Evolutionary conservation across 2,888 invertebrate species (phyloP).

Genomic region (Hemicrepidius hirtus): DNA sequence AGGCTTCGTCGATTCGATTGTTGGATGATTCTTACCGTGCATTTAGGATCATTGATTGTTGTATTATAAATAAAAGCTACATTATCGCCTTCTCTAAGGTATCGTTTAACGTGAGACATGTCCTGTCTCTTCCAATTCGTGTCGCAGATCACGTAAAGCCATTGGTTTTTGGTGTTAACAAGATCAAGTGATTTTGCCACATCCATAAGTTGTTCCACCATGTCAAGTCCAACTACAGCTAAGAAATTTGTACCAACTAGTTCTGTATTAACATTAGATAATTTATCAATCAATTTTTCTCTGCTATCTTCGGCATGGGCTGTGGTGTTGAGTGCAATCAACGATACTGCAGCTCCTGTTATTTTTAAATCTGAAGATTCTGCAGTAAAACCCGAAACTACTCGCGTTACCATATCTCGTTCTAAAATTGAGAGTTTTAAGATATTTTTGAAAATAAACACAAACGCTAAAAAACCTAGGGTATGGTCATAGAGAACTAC

Average conservation of each 20-base stretch:
- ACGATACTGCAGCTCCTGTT: slow-evolving; percentile 64
- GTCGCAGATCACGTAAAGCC: slow-evolving; percentile 86
- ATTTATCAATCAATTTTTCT: slow-evolving; percentile 62
- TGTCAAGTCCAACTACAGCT: slow-evolving; percentile 78
- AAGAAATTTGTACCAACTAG: slow-evolving; percentile 73
- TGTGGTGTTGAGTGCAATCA: slow-evolving; percentile 64
- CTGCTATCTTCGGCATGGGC: slow-evolving; percentile 60
- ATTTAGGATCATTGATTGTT: slow-evolving; percentile 73
- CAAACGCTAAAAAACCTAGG: slow-evolving; percentile 73
- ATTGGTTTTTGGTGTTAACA: slow-evolving; percentile 84
- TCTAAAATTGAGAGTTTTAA: slow-evolving; percentile 68
- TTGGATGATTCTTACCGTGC: slow-evolving; percentile 72
- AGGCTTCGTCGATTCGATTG: no score
- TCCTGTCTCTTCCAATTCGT: slow-evolving; percentile 73
- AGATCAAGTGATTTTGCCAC: slow-evolving; percentile 80
- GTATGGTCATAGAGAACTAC: slow-evolving; percentile 84
- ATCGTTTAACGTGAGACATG: slow-evolving; percentile 74
- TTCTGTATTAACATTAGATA: slow-evolving; percentile 66
- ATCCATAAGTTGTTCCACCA: slow-evolving; percentile 80
- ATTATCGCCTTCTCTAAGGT: slow-evolving; percentile 86
- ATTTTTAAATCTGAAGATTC: slow-evolving; percentile 58
- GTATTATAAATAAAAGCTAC: slow-evolving; percentile 85
- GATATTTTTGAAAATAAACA: neutral
- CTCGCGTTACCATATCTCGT: slow-evolving; percentile 79
- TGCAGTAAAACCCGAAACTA: slow-evolving; percentile 76